Evolutionary conservation across 2,888 invertebrate genomes (phyloP).

Genomic region (Deladenus siricidicola): DNA sequence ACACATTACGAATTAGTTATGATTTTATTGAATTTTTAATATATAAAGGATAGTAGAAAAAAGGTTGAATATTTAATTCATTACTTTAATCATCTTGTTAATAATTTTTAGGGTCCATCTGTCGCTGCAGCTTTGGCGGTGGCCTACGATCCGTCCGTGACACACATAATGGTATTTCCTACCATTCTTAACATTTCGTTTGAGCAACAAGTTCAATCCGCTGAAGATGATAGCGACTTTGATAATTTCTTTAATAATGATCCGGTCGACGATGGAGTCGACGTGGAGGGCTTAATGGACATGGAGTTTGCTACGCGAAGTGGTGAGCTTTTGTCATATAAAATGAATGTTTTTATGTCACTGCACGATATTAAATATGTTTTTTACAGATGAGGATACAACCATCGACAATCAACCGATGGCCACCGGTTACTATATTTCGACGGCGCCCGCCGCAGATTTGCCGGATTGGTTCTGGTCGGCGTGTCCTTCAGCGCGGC

Average conservation of each 20-base stretch:
- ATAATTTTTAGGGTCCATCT: neutral
- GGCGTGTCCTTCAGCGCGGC: conserved; percentile 63
- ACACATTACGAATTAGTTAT: too few species aligned
- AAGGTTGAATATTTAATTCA: neutral
- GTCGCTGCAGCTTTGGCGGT: conserved; percentile 8
- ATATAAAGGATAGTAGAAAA: neutral
- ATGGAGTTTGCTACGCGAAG: neutral
- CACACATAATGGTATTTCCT: conserved; percentile 82
- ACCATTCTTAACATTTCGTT: conserved; percentile 81
- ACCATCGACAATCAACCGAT: conserved; percentile 85
- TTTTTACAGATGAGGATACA: conserved; percentile 25
- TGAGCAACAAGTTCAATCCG: conserved; percentile 67
- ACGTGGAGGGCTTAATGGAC: conserved; percentile 9
- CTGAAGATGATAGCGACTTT: conserved; percentile 12
- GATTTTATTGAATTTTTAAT: too few species aligned
- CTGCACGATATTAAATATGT: too few species aligned
- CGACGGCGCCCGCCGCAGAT: conserved; percentile 74
- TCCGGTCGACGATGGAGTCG: conserved; percentile 11
- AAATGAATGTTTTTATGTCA: neutral
- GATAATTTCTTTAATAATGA: conserved; percentile 14
- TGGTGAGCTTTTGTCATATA: neutral
- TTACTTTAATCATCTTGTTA: neutral
- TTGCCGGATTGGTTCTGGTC: conserved; percentile 81
- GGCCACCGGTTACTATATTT: conserved; percentile 91
- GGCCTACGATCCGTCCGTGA: conserved; percentile 18